Percentiles rank a stretch among this genome's conserved stretches.
Evolutionary conservation across 37 sponge, comb jelly and placozoan genomes (phyloP).

Genomic region (Agelas oroides): DNA sequence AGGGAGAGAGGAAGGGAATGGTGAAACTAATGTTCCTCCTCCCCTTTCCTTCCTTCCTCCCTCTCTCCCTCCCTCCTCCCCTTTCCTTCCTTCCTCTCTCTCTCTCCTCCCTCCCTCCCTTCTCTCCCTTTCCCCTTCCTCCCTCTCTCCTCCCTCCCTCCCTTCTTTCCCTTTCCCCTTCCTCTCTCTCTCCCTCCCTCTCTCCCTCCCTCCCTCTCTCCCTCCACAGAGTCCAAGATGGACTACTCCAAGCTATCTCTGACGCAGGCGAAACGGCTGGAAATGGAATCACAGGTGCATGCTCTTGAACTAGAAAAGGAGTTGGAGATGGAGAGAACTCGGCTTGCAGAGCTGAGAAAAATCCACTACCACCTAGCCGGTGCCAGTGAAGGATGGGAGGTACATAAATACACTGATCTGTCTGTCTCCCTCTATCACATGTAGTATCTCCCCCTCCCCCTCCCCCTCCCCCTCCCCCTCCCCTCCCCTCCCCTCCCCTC

Average conservation of each 20-base stretch:
- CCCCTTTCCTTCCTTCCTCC: not conserved
- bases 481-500: too few relatives aligned
- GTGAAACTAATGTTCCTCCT: not conserved
- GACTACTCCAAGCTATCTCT: slow-evolving; percentile 83
- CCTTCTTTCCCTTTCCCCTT: not conserved
- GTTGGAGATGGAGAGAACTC: slow-evolving; percentile 83
- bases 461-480: too few relatives aligned
- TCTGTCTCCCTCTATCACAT: not conserved
- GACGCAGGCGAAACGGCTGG: slow-evolving; percentile 91
- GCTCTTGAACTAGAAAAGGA: slow-evolving; percentile 92
- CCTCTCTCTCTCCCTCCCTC: not conserved
- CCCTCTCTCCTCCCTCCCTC: not conserved
- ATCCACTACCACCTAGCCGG: slow-evolving; percentile 94
- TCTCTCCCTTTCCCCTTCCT: not conserved
- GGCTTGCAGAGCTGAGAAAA: slow-evolving; percentile 89
- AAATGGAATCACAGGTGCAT: slow-evolving; percentile 95
- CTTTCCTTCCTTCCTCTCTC: not conserved
- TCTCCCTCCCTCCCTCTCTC: not conserved
- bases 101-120: not conserved
- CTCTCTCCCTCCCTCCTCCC: not conserved
- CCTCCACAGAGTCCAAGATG: not conserved
- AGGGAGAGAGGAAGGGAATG: not conserved
- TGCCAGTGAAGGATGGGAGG: slow-evolving; percentile 91
- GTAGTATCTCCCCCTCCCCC: not conserved
- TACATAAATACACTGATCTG: not conserved